phyloP scores from a whole-genome alignment of 2,888 invertebrate genomes.

The Drosophila paranaensis region DNA sequence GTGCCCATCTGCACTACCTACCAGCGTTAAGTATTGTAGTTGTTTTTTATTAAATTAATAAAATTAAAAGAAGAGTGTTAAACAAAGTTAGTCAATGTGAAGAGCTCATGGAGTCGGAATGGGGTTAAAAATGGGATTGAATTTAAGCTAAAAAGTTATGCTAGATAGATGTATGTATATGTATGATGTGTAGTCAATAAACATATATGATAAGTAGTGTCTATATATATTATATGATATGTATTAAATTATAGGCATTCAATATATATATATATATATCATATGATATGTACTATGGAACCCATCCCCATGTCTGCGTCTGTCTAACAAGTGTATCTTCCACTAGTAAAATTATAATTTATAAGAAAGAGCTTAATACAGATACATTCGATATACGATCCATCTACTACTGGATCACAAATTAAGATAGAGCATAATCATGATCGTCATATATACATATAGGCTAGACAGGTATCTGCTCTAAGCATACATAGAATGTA shows the following conservation, averaged over 20 bases:
- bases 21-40: slow-evolving; percentile 50
- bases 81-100: background rate
- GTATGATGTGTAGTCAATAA: no score
- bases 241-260: background rate
- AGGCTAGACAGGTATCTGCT: no score
- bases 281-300: background rate
- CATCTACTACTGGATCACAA: no score
- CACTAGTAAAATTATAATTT: no score
- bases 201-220: background rate
- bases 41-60: slow-evolving; percentile 41
- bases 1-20: slow-evolving; percentile 2
- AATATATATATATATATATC: background rate
- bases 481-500: no score
- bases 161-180: background rate
- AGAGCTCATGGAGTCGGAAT: background rate
- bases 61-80: slow-evolving; percentile 29
- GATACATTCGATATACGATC: background rate
- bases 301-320: background rate
- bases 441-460: no score
- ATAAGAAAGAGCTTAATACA: no score
- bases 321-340: background rate
- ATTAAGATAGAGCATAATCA: no score
- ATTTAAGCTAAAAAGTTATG: background rate
- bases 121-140: background rate
- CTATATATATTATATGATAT: background rate